These are phyloP conservation scores for Ctenochaetus hawaiiensis DNA, from an alignment of 2,797 vertebrate species.

Conservation along the genomic window DNA sequence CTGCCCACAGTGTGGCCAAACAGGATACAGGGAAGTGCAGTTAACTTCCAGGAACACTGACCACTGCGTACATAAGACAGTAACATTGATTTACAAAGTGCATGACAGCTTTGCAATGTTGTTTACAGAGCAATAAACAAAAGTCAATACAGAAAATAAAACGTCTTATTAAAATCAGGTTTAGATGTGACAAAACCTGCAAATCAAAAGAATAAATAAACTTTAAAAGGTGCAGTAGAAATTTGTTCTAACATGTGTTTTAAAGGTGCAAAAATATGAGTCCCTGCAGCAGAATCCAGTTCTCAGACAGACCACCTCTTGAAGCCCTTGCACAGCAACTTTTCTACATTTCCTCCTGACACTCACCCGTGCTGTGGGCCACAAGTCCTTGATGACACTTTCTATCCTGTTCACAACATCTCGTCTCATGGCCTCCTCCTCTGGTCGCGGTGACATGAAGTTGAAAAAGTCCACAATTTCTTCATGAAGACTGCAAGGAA, in stretches of 20 bases:
- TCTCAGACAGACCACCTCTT: background rate
- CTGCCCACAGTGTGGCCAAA: constrained; percentile 20
- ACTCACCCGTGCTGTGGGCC: constrained; percentile 95
- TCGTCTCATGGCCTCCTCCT: constrained; percentile 96
- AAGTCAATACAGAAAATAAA: constrained; percentile 12
- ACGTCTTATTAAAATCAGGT: background rate
- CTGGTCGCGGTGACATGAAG: constrained; percentile 97
- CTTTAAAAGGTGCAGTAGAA: background rate
- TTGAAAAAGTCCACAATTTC: constrained; percentile 98
- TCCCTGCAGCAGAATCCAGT: background rate
- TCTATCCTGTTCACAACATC: constrained; percentile 96
- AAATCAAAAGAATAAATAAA: background rate
- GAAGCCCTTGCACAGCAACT: background rate
- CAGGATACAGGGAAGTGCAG: constrained; percentile 1
- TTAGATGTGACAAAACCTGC: background rate
- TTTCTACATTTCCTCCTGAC: background rate
- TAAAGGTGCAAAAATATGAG: background rate
- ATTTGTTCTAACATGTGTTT: background rate
- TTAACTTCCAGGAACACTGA: constrained; percentile 9
- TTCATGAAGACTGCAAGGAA: constrained; percentile 91
- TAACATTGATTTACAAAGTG: constrained; percentile 30
- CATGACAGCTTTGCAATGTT: background rate
- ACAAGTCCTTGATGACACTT: constrained; percentile 94
- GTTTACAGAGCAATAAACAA: constrained; percentile 13
- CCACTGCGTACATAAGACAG: background rate